Percentiles rank a stretch among this genome's conserved stretches.
These are phyloP conservation scores for Andinoacara biseriatus DNA, from an alignment of 2,113 vertebrate genomes.

Conservation along the genomic window DNA sequence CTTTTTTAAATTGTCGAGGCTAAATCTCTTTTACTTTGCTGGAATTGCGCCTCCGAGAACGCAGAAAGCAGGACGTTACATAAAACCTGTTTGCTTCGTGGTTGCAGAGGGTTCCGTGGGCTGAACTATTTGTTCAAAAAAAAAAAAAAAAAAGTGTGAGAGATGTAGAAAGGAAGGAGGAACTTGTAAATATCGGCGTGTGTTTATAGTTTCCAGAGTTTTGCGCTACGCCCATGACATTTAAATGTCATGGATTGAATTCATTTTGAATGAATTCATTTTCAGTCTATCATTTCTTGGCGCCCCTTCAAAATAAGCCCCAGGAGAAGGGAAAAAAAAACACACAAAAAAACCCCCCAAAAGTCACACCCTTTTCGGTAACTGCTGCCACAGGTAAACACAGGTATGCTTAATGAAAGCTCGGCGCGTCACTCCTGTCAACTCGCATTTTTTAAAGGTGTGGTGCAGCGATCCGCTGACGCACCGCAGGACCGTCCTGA, in stretches of 20 bases:
- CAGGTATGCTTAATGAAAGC: background rate
- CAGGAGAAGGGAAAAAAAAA: rapidly evolving
- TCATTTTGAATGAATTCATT: too few relatives aligned
- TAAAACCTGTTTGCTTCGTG: too few relatives aligned
- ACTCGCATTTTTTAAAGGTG: too few relatives aligned
- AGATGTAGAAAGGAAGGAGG: background rate
- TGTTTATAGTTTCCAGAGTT: background rate
- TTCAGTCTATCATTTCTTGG: background rate
- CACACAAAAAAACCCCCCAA: rapidly evolving
- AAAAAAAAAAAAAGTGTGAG: too few relatives aligned
- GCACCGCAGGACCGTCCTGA: background rate
- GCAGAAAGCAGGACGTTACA: too few relatives aligned
- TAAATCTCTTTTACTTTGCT: too few relatives aligned
- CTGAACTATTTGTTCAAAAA: too few relatives aligned
- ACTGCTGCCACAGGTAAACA: background rate
- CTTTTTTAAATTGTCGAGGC: too few relatives aligned
- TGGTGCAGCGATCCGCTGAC: too few relatives aligned
- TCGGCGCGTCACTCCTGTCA: background rate
- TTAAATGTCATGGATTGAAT: too few relatives aligned
- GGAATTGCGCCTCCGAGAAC: too few relatives aligned
- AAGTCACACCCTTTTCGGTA: conserved; percentile 25
- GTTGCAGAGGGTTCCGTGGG: too few relatives aligned
- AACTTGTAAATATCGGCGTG: background rate
- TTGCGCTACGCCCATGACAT: background rate
- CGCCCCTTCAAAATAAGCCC: background rate